These are phyloP conservation scores for Anthopleura xanthogrammica DNA, from an alignment of 92 coral and sea anemone genomes.

Conservation along the genomic window DNA sequence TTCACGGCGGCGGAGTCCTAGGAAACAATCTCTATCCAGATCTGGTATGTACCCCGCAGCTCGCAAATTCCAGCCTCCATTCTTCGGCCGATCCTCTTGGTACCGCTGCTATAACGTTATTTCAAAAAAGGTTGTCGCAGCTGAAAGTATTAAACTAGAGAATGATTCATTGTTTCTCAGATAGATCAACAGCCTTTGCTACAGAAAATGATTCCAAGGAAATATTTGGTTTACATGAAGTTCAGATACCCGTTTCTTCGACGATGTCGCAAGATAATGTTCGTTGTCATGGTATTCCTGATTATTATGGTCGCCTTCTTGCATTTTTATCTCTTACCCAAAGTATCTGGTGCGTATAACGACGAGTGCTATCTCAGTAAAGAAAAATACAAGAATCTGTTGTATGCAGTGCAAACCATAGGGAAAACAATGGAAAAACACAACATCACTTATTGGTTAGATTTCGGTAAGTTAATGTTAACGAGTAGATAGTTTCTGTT, in stretches of 20 bases:
- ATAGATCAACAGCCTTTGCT: not conserved
- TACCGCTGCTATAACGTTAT: too few species aligned
- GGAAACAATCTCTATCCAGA: too few species aligned
- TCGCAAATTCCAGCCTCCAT: too few species aligned
- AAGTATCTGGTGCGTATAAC: slow-evolving; percentile 67
- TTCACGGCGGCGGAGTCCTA: too few species aligned
- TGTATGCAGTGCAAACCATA: slow-evolving; percentile 66
- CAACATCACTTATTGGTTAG: slow-evolving; percentile 83
- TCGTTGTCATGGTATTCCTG: not conserved
- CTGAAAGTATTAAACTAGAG: too few species aligned
- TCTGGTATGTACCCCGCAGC: too few species aligned
- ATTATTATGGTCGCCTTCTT: slow-evolving; percentile 18
- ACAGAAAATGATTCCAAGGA: not conserved
- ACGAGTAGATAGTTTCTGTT: too few species aligned
- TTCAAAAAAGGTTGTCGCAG: too few species aligned
- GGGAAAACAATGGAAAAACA: slow-evolving; percentile 63
- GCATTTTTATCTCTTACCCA: slow-evolving; percentile 68
- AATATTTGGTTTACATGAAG: not conserved
- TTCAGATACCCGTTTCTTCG: not conserved
- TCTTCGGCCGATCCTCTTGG: too few species aligned
- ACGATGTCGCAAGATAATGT: not conserved
- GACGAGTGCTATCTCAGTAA: slow-evolving; percentile 67
- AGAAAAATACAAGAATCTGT: slow-evolving; percentile 48
- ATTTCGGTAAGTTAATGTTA: slow-evolving; percentile 65
- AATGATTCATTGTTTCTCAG: not conserved